A percentile compares a stretch with the other conserved stretches of the same genome.
These are phyloP conservation scores for Archilochus colubris DNA, from an alignment of 2,113 vertebrate species.

Conservation along the genomic window DNA sequence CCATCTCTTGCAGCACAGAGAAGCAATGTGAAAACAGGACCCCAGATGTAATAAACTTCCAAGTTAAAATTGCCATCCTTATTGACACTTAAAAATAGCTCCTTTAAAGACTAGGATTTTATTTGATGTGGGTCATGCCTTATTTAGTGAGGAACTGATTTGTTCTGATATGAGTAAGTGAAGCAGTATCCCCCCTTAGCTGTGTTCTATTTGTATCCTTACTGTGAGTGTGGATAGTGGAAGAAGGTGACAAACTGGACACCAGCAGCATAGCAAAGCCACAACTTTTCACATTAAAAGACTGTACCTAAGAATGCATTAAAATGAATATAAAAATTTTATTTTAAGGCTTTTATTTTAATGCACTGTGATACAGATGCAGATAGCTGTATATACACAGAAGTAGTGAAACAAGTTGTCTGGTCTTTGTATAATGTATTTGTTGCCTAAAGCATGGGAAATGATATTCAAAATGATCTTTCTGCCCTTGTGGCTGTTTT, in stretches of 20 bases:
- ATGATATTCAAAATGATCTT: background rate
- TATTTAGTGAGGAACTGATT: background rate
- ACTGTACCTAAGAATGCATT: background rate
- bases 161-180: background rate
- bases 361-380: background rate
- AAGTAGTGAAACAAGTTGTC: background rate
- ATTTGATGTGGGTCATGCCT: background rate
- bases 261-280: background rate
- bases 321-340: background rate
- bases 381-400: background rate
- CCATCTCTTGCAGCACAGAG: background rate
- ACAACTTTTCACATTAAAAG: background rate
- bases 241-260: background rate
- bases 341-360: background rate
- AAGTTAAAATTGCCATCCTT: background rate
- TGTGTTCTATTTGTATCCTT: background rate
- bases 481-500: background rate
- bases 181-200: conserved; percentile 7
- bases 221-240: background rate
- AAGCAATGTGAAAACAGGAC: background rate
- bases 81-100: conserved; percentile 29
- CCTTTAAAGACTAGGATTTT: background rate
- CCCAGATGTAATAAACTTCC: background rate
- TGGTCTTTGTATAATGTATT: background rate
- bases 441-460: background rate